A percentile compares a stretch with the other conserved stretches of the same genome.
Conservation (phyloP, 2,888 invertebrate genomes). For the Sepioteuthis lessoniana region DNA sequence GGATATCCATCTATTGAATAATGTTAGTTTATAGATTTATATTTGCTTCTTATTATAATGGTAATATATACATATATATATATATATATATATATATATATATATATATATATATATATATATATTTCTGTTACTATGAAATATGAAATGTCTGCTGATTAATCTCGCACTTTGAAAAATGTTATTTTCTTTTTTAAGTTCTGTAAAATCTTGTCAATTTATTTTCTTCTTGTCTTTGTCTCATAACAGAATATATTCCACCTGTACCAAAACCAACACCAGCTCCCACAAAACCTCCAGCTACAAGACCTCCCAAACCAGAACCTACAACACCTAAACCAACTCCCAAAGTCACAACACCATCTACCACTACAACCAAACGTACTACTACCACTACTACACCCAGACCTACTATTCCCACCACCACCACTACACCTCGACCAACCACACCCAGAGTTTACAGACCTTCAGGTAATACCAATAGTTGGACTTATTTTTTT, state of each 20-base stretch:
- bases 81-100: background rate
- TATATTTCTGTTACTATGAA: background rate
- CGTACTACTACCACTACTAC: background rate
- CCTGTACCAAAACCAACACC: conserved; percentile 41
- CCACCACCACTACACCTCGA: conserved; percentile 25
- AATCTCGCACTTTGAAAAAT: no score
- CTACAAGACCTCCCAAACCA: conserved; percentile 44
- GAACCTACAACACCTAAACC: conserved; percentile 50
- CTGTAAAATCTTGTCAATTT: background rate
- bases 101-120: background rate
- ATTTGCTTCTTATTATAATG: no score
- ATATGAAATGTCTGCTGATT: no score
- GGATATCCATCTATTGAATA: no score
- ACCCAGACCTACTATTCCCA: background rate
- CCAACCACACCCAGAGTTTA: conserved; percentile 40
- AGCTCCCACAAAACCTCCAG: conserved; percentile 43
- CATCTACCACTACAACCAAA: background rate
- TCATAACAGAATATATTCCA: conserved; percentile 49
- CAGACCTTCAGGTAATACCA: background rate
- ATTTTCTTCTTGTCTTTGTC: background rate
- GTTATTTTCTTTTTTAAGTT: no score
- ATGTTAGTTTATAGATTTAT: no score
- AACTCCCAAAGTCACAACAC: conserved; percentile 37
- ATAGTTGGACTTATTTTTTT: background rate
- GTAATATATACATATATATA: no score